These are phyloP conservation scores for Cactoblastis cactorum DNA, from an alignment of 2,888 invertebrate species.

Conservation along the genomic window DNA sequence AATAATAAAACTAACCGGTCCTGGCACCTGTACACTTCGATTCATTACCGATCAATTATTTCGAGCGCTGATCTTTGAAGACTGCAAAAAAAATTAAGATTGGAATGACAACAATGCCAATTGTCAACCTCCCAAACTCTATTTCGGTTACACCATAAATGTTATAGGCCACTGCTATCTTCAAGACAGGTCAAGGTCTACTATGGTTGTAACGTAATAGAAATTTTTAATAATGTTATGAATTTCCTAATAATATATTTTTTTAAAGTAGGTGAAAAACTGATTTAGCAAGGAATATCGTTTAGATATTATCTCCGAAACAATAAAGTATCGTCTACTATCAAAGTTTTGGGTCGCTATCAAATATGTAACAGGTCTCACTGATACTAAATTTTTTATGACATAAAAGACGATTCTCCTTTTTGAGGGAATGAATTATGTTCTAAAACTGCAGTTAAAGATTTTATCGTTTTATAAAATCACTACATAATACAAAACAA, in stretches of 20 bases:
- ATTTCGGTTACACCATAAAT: slow-evolving; percentile 9
- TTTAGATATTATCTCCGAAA: too few species aligned
- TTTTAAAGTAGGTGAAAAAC: neutral
- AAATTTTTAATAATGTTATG: too few species aligned
- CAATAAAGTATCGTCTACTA: neutral
- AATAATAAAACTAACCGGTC: too few species aligned
- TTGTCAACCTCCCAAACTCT: slow-evolving; percentile 14
- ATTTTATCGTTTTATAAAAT: too few species aligned
- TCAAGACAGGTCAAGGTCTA: neutral
- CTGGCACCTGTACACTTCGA: neutral
- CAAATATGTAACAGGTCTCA: neutral
- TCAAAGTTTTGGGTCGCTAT: slow-evolving; percentile 1
- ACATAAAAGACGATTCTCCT: too few species aligned
- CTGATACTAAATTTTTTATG: neutral
- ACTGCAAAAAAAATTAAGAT: slow-evolving; percentile 4
- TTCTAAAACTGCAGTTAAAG: too few species aligned
- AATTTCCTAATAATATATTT: too few species aligned
- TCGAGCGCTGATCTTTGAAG: slow-evolving; percentile 1
- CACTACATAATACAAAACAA: too few species aligned
- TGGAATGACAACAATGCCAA: slow-evolving; percentile 11
- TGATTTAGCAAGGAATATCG: too few species aligned
- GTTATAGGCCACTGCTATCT: neutral
- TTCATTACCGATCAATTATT: neutral
- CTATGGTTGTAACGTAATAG: too few species aligned
- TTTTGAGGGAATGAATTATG: too few species aligned